Base-by-base conservation (phyloP, 2,113 vertebrate genomes). In the Halcyon malimbica region DNA sequence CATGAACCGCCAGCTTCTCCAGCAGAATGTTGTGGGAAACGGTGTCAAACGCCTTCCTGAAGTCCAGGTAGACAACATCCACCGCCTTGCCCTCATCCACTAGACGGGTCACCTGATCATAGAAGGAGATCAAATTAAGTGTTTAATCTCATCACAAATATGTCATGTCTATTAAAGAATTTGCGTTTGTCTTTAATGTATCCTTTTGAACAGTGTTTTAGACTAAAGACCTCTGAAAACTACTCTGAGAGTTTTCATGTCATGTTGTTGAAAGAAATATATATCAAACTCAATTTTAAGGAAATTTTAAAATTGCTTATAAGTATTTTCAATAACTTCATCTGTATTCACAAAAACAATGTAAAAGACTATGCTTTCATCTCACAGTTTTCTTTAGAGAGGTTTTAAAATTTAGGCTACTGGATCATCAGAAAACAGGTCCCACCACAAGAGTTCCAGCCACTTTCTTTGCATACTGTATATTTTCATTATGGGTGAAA, bases 401-500 rank as follows among this genome's bases (percentile, higher is more conserved):
- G 3, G 4, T 70, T 81, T 87, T 80, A 78, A 93, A 73, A 3
- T 73, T 91, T 37, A 77, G 25, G 16, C 31, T 76, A 48, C 19
- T 8, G 24, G 28, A 41, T 91, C 64, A 84, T 68, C 39, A 75
- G 82, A 89, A 90, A 60, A 51, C 26, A 67, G 29, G 33, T 78
- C 23, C 41, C 85, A 64, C 20, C 70, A 62, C 37, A 65, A 76
- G 35, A 85, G 25, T 50, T 57, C n/a, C 51, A 80, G 37, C 65
- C 20, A 19, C 26, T 89, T 83, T 60, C 39, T 64, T 83, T 90
- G 80, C 26, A 44, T 63, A 37, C 24, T 44, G 9, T 24, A 2
- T 29, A 20, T 82, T 96, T 89, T 95, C 67, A 76, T 63, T 91
- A 69, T 19, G 29, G 73, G 73, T 87, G 65, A 81, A 89, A 90